Evolutionary conservation across 1,140 invertebrate genomes (phyloP).

Genomic region (Pemphigus obesinymphae): DNA sequence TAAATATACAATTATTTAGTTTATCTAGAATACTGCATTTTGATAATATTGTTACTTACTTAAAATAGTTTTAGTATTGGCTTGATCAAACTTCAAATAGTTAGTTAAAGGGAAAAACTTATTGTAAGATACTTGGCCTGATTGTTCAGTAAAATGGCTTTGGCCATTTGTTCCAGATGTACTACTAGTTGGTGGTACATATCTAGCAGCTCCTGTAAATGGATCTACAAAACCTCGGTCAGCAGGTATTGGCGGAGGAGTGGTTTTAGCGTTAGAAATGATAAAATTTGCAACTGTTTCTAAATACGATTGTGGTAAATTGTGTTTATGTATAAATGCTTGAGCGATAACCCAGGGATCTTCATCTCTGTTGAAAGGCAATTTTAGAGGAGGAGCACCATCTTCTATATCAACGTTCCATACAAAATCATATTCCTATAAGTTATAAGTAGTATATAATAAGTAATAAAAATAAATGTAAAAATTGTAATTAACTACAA

Average conservation of each 20-base stretch:
- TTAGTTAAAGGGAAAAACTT: constrained; percentile 44
- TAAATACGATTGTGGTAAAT: constrained; percentile 79
- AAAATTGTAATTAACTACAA: background rate
- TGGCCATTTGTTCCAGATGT: constrained; percentile 42
- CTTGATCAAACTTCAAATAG: constrained; percentile 59
- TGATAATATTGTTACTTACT: constrained; percentile 51
- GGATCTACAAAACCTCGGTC: constrained; percentile 64
- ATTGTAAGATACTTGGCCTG: constrained; percentile 43
- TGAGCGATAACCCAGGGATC: constrained; percentile 65
- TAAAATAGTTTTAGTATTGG: constrained; percentile 58
- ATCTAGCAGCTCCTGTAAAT: constrained; percentile 73
- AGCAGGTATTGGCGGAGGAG: constrained; percentile 49
- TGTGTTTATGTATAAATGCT: constrained; percentile 64
- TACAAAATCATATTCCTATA: constrained; percentile 88
- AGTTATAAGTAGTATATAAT: constrained; percentile 45
- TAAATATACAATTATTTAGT: background rate
- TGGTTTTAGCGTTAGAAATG: constrained; percentile 64
- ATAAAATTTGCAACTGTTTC: constrained; percentile 96
- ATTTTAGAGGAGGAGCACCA: constrained; percentile 75
- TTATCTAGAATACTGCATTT: background rate
- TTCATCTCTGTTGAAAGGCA: constrained; percentile 79
- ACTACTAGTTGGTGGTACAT: constrained; percentile 57
- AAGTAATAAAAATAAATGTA: background rate
- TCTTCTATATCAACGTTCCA: constrained; percentile 92
- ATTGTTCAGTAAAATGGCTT: constrained; percentile 63